phyloP scores from a whole-genome alignment of 2,113 vertebrate genomes.

The Ammospiza caudacuta region DNA sequence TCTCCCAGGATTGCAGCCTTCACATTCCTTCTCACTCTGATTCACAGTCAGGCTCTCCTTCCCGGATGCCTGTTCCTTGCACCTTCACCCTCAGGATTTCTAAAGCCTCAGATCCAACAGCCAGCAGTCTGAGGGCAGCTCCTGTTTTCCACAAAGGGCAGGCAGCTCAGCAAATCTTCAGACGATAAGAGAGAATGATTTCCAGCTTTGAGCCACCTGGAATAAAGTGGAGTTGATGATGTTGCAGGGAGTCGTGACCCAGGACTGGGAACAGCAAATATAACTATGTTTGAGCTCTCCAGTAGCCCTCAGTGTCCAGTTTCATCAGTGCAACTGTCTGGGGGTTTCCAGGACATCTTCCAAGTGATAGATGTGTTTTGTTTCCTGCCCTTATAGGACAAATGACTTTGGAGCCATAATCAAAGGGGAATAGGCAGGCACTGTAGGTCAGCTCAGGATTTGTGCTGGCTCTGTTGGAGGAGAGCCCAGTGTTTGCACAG shows the following conservation, averaged over 20 bases:
- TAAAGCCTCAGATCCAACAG: neutral
- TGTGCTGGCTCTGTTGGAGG: neutral
- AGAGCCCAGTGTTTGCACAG: neutral
- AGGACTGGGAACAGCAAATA: neutral
- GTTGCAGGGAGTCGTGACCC: neutral
- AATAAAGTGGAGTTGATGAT: conserved; percentile 25
- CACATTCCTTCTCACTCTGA: neutral
- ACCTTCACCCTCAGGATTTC: conserved; percentile 5
- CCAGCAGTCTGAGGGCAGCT: neutral
- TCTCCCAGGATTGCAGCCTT: neutral
- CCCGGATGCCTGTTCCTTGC: neutral
- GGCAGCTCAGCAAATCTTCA: conserved; percentile 15
- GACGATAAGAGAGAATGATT: neutral
- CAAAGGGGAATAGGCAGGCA: neutral
- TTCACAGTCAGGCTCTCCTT: neutral
- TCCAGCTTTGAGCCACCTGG: conserved; percentile 2
- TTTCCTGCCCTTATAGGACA: conserved; percentile 29
- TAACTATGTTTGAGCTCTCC: neutral
- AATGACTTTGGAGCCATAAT: neutral
- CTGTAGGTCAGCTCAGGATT: neutral
- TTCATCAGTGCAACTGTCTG: neutral
- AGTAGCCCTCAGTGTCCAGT: neutral
- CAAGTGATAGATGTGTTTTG: conserved; percentile 23
- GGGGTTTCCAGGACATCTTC: conserved; percentile 11
- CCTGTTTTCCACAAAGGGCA: neutral